Evolutionary conservation across 2,113 vertebrate genomes (phyloP), one percentile per base, ranked within the genome.

Genomic region (Ploceus nigricollis): DNA sequence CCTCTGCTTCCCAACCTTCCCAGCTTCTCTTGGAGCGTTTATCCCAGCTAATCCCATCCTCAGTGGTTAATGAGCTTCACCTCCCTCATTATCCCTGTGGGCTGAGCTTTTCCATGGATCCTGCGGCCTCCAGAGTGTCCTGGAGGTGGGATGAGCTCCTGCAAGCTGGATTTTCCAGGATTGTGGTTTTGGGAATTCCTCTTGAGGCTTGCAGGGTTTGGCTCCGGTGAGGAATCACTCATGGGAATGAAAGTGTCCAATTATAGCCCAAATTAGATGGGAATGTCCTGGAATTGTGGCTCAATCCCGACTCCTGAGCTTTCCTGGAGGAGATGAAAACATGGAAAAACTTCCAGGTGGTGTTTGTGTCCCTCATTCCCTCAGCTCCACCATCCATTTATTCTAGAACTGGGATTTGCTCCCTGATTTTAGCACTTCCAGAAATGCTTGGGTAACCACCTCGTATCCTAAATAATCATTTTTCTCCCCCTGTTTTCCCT

Each of bases 61-160:
- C 9, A 5, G 58, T 12, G 24, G 9, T 82, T 50, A 18, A 44
- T 20, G 72, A 60, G 42, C 77, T 63, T 71, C 57, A 24, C 61
- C 33, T 54, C 15, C 65, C 33, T 45, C 25, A 8, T 83, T 76
- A 31, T 40, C 81, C 66, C 66, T 2, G 1, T 6, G 66, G 56
- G 56, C 64, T 60, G 37, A 24, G 10, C 57, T 30, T 6, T 5
- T 31, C 4, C 5, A 2, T 7, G 37, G 70, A 77, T 73, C 76
- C 80, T 3, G 4, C 10, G 1, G 77, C 66, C n/a, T 13, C 57
- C 1, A 2, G 48, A 68, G 27, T 3, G 3, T 0, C 1, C n/a
- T 3, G 58, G 30, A 15, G 83, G 6, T 39, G 84, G 80, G 75
- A 44, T 25, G 39, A 33, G 19, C 27, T 83, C 78, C 77, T 15